Percentiles rank a stretch among this genome's conserved stretches.
Conservation (phyloP, 1,140 invertebrate species). For the Atta texana region DNA sequence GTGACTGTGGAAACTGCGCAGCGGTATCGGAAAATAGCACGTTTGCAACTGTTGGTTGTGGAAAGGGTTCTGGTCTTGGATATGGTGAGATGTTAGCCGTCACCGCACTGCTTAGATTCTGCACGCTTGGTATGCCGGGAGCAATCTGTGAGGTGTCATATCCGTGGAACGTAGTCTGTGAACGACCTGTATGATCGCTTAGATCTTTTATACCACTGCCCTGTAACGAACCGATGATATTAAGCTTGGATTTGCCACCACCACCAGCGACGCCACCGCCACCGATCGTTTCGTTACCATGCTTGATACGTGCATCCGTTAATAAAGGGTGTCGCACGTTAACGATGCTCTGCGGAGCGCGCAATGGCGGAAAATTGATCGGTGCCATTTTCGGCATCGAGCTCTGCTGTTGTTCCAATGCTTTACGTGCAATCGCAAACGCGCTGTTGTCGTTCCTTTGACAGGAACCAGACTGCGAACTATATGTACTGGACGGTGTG, state of each 20-base stretch:
- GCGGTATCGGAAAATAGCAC: slow-evolving; percentile 77
- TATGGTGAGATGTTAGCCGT: slow-evolving; percentile 76
- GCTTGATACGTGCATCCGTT: slow-evolving; percentile 76
- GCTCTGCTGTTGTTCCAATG: slow-evolving; percentile 75
- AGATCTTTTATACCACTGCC: slow-evolving; percentile 70
- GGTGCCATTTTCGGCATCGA: slow-evolving; percentile 71
- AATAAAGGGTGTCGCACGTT: slow-evolving; percentile 79
- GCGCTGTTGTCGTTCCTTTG: slow-evolving; percentile 64
- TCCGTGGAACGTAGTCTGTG: slow-evolving; percentile 72
- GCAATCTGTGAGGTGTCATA: slow-evolving; percentile 73
- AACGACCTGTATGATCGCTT: slow-evolving; percentile 47
- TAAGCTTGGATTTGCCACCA: slow-evolving; percentile 70
- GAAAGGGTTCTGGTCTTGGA: slow-evolving; percentile 75
- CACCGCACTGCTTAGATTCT: slow-evolving; percentile 72
- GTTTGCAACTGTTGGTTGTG: slow-evolving; percentile 74
- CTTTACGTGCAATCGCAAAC: slow-evolving; percentile 70
- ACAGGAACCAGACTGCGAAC: slow-evolving; percentile 50
- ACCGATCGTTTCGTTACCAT: slow-evolving; percentile 58
- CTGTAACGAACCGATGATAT: slow-evolving; percentile 56
- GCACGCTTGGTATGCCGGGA: slow-evolving; percentile 69
- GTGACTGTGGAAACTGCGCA: slow-evolving; percentile 77
- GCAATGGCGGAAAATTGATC: slow-evolving; percentile 79
- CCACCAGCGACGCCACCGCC: not conserved
- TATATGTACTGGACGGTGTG: slow-evolving; percentile 21
- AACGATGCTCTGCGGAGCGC: slow-evolving; percentile 80